These are phyloP conservation scores for Lypha dubia DNA, from an alignment of 2,888 invertebrate species.

Conservation along the genomic window DNA sequence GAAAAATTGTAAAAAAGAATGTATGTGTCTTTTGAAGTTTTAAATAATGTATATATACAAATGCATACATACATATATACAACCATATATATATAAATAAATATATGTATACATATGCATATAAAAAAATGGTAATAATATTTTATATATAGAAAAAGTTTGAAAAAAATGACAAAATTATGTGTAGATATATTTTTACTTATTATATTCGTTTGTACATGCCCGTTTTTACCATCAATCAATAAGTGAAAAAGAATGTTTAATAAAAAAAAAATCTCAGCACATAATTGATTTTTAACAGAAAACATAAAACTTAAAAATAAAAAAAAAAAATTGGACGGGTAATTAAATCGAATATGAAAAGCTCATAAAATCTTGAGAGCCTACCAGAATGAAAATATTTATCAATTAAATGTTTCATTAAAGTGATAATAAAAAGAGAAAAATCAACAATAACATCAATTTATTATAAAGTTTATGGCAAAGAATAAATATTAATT, in stretches of 20 bases:
- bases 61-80: constrained; percentile 15
- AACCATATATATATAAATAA: constrained; percentile 5
- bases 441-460: neutral
- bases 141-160: constrained; percentile 36
- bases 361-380: constrained; percentile 21
- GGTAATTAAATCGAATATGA: neutral
- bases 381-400: neutral
- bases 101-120: constrained; percentile 3
- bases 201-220: constrained; percentile 11
- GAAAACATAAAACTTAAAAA: constrained; percentile 27
- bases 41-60: constrained; percentile 54
- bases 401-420: neutral
- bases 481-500: neutral
- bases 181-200: constrained; percentile 52
- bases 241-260: constrained; percentile 42
- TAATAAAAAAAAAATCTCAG: constrained; percentile 4
- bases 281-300: constrained; percentile 72
- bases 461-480: constrained; percentile 1
- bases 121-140: constrained; percentile 51
- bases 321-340: neutral
- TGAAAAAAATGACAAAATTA: constrained; percentile 46
- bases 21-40: constrained; percentile 48
- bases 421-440: neutral
- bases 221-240: too few relatives aligned
- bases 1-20: constrained; percentile 31